Evolutionary conservation across 1,140 invertebrate genomes (phyloP).

Genomic region (Planococcus citri): DNA sequence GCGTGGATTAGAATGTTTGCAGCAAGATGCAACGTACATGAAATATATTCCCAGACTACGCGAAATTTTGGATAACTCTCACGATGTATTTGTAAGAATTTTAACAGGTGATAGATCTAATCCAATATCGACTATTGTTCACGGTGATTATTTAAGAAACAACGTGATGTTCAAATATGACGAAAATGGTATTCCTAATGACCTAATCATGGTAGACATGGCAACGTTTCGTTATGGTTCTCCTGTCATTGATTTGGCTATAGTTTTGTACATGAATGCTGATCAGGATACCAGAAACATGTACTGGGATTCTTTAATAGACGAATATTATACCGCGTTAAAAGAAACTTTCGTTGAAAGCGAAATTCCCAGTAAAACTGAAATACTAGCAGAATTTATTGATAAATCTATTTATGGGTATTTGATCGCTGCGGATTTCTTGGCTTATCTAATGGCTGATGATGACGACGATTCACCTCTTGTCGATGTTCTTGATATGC

Average conservation of each 20-base stretch:
- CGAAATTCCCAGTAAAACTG: neutral
- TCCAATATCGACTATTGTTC: constrained; percentile 33
- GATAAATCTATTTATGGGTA: neutral
- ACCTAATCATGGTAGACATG: constrained; percentile 35
- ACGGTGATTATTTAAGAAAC: no score
- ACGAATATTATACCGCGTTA: constrained; percentile 31
- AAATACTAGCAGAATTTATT: neutral
- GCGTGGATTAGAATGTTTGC: neutral
- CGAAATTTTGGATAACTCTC: neutral
- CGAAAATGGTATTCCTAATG: constrained; percentile 25
- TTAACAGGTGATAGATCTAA: constrained; percentile 22
- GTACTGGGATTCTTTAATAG: constrained; percentile 30
- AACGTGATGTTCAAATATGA: no score
- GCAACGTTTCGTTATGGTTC: constrained; percentile 32
- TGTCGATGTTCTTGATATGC: neutral
- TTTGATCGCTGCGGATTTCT: neutral
- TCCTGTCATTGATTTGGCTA: constrained; percentile 34
- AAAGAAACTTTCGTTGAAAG: neutral
- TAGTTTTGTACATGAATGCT: constrained; percentile 35
- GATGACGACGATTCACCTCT: neutral
- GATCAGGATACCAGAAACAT: constrained; percentile 25
- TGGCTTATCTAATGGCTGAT: neutral
- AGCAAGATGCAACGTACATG: neutral
- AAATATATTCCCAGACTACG: neutral
- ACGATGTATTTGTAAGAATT: neutral